phyloP scores from a whole-genome alignment of 2,113 vertebrate species.

The Paralichthys olivaceus region DNA sequence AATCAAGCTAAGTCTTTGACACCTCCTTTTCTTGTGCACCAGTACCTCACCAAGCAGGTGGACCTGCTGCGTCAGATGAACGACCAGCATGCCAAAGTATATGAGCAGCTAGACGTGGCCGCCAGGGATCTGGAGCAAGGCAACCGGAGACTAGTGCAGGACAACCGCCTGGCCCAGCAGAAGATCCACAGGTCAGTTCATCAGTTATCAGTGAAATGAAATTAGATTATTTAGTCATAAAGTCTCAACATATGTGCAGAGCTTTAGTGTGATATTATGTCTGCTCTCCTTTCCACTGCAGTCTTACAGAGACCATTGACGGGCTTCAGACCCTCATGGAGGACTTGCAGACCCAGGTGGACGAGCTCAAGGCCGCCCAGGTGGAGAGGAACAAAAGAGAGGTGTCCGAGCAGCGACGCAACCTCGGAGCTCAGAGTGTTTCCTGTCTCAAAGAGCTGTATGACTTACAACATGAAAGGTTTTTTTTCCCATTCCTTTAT shows the following conservation, averaged over 20 bases:
- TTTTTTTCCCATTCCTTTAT: background rate
- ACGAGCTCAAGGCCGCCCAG: slow-evolving; percentile 85
- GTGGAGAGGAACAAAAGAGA: slow-evolving; percentile 69
- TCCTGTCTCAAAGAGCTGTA: slow-evolving; percentile 92
- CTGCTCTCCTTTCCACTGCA: slow-evolving; percentile 53
- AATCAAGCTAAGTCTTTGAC: background rate
- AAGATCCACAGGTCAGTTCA: slow-evolving; percentile 87
- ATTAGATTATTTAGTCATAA: no score
- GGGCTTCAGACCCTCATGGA: slow-evolving; percentile 89
- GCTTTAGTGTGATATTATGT: no score
- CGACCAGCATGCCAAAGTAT: slow-evolving; percentile 94
- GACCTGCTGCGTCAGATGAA: slow-evolving; percentile 94
- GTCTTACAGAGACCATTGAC: slow-evolving; percentile 92
- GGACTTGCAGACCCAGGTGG: slow-evolving; percentile 90
- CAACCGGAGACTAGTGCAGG: slow-evolving; percentile 89
- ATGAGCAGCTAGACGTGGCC: slow-evolving; percentile 92
- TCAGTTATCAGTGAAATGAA: background rate
- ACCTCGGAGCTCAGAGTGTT: slow-evolving; percentile 84
- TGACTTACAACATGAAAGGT: slow-evolving; percentile 88
- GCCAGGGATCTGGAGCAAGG: slow-evolving; percentile 91
- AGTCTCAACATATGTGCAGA: no score
- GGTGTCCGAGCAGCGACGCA: slow-evolving; percentile 81
- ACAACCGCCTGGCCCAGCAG: slow-evolving; percentile 90
- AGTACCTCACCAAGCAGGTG: slow-evolving; percentile 95
- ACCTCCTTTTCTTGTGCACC: slow-evolving; percentile 51